Percentiles rank a stretch among this genome's conserved stretches.
Evolutionary conservation across 2,797 vertebrate species (phyloP).

Genomic region (Pempheris klunzingeri): DNA sequence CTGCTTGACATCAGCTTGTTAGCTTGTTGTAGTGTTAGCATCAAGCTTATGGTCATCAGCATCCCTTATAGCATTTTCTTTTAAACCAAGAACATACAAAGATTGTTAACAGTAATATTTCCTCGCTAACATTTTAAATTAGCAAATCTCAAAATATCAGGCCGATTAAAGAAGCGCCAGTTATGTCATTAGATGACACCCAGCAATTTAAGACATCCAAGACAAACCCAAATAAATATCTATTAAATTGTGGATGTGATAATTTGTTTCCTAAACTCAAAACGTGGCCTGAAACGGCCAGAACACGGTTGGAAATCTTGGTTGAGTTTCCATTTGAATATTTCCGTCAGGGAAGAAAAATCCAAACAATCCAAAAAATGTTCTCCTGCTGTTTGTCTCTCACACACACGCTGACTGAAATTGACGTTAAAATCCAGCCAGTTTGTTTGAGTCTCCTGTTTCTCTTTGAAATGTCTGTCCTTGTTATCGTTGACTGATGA

Average conservation of each 20-base stretch:
- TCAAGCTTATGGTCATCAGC: neutral
- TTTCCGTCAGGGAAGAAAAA: constrained; percentile 14
- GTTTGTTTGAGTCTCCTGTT: constrained; percentile 15
- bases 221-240: neutral
- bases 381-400: constrained; percentile 1
- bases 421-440: constrained; percentile 8
- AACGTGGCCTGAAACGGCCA: neutral
- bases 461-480: neutral
- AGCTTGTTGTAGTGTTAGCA: neutral
- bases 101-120: neutral
- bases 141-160: neutral
- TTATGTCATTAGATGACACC: neutral
- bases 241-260: too few relatives aligned
- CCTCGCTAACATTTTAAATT: too few relatives aligned
- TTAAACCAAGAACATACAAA: neutral
- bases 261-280: neutral
- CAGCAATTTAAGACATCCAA: too few relatives aligned
- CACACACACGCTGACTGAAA: constrained; percentile 1
- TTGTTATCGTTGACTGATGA: constrained; percentile 12
- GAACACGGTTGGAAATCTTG: neutral
- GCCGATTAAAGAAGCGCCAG: neutral
- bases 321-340: neutral
- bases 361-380: constrained; percentile 11
- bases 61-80: neutral
- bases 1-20: neutral